These are phyloP conservation scores for Taphrorychus bicolor DNA, from an alignment of 2,888 invertebrate species.

Conservation along the genomic window DNA sequence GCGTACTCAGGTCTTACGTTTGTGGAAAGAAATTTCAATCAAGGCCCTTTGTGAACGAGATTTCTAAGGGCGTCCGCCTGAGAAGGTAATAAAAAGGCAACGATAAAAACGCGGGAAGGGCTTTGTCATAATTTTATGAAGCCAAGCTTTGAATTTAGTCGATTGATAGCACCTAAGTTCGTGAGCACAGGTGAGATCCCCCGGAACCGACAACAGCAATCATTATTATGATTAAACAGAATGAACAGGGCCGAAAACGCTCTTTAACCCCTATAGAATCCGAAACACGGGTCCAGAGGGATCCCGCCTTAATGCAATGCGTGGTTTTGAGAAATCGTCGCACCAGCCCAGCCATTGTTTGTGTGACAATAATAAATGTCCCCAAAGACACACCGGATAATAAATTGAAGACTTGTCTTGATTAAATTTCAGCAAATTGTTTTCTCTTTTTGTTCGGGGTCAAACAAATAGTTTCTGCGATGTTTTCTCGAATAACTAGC, in stretches of 20 bases:
- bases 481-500: conserved; percentile 14
- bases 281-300: conserved; percentile 37
- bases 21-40: conserved; percentile 42
- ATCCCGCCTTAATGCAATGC: conserved; percentile 39
- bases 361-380: conserved; percentile 42
- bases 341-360: conserved; percentile 37
- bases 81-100: conserved; percentile 33
- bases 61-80: conserved; percentile 25
- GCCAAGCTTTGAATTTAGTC: conserved; percentile 7
- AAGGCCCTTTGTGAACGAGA: conserved; percentile 36
- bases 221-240: conserved; percentile 31
- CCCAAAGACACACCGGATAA: conserved; percentile 34
- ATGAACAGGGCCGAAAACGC: conserved; percentile 29
- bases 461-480: conserved; percentile 32
- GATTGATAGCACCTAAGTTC: not conserved
- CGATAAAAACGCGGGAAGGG: conserved; percentile 30
- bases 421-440: conserved; percentile 43
- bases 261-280: conserved; percentile 40
- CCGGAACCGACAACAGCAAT: not conserved
- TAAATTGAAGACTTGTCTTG: conserved; percentile 42
- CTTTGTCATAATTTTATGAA: conserved; percentile 31
- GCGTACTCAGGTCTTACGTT: conserved; percentile 33
- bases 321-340: conserved; percentile 42
- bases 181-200: not conserved
- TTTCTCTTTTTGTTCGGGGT: conserved; percentile 36